A percentile compares a stretch with the other conserved stretches of the same genome.
These are phyloP conservation scores for Margarornis squamiger DNA, from an alignment of 2,797 vertebrate genomes.

Conservation along the genomic window DNA sequence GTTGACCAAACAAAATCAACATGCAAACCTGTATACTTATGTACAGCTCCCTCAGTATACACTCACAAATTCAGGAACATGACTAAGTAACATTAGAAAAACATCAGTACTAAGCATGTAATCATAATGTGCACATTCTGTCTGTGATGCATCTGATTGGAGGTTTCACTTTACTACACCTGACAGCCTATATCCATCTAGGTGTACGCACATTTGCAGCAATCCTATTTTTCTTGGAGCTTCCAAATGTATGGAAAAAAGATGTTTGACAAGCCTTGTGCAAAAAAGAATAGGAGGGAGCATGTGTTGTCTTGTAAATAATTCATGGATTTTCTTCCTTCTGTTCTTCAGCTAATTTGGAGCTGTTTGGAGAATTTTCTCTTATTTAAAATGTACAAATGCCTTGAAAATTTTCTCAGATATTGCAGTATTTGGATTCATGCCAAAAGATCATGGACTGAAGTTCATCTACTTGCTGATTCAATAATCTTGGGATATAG, in stretches of 20 bases:
- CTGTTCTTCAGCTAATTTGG: slow-evolving; percentile 13
- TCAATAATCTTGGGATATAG: slow-evolving; percentile 1
- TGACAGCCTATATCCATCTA: neutral
- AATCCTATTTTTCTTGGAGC: neutral
- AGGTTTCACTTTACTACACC: neutral
- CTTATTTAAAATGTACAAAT: neutral
- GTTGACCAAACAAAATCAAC: neutral
- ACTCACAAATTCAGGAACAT: neutral
- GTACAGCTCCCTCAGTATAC: neutral
- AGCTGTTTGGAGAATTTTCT: neutral
- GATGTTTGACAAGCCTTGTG: neutral
- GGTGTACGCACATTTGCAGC: neutral
- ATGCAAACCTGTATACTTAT: neutral
- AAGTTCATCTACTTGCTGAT: neutral
- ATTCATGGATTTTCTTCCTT: neutral
- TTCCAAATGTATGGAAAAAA: slow-evolving; percentile 3
- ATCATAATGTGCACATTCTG: neutral
- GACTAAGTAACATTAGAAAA: neutral
- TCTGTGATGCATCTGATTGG: neutral
- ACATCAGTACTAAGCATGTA: too few relatives aligned
- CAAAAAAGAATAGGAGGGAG: neutral
- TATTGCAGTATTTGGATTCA: neutral
- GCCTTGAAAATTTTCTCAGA: neutral
- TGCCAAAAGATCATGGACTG: neutral
- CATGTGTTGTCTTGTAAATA: slow-evolving; percentile 13